These are phyloP conservation scores for Ginglymostoma cirratum DNA, from an alignment of 2,113 vertebrate genomes.

Conservation along the genomic window DNA sequence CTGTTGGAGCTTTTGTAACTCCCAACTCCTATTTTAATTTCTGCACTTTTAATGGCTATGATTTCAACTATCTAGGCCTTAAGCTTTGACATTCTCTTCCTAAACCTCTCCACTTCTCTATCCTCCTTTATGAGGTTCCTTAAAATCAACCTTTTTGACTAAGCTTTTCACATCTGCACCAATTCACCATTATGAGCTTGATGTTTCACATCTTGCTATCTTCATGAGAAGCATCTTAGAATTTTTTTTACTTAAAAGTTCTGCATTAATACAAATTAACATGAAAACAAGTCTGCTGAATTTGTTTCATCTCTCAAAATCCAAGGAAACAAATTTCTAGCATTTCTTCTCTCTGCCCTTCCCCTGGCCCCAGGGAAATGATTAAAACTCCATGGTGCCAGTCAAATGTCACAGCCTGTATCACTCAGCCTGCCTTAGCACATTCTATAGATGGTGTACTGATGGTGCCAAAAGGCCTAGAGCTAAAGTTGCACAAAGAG, in stretches of 20 bases:
- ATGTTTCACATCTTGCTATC: not conserved
- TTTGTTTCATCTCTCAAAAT: constrained; percentile 6
- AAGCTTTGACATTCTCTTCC: no score
- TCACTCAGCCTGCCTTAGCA: not conserved
- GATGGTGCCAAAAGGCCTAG: constrained; percentile 21
- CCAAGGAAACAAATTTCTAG: not conserved
- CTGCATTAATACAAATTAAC: not conserved
- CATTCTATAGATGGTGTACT: not conserved
- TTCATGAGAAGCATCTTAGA: not conserved
- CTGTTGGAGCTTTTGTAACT: no score
- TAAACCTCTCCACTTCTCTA: no score
- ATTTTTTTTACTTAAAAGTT: not conserved
- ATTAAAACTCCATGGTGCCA: not conserved
- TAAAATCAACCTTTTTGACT: not conserved
- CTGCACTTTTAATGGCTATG: no score
- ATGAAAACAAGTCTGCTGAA: not conserved
- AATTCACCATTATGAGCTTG: not conserved
- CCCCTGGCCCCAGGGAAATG: not conserved
- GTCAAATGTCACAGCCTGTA: not conserved
- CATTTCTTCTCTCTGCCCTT: not conserved
- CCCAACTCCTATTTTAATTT: no score
- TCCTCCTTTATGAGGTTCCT: no score
- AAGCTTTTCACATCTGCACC: not conserved
- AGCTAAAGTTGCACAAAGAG: not conserved
- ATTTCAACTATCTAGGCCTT: no score